These are phyloP conservation scores for Microtus ochrogaster DNA, from an alignment of 2,113 vertebrate genomes.

Conservation along the genomic window DNA sequence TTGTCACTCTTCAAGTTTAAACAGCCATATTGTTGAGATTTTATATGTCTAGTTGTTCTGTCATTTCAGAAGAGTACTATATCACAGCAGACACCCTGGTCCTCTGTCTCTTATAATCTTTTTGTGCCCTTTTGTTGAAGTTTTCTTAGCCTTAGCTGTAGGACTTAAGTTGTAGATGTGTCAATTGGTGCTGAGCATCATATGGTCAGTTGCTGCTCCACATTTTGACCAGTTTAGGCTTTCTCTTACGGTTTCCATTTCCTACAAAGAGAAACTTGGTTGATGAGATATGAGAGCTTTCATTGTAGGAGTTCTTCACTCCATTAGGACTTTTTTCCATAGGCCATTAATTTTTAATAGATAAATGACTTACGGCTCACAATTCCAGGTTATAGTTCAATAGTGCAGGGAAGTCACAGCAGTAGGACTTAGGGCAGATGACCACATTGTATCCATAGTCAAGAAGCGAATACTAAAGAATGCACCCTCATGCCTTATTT, in stretches of 20 bases:
- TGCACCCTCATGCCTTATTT: background rate
- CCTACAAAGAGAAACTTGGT: background rate
- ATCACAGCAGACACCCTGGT: background rate
- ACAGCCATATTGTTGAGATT: background rate
- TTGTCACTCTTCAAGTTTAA: background rate
- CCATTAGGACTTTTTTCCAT: background rate
- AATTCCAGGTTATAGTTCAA: background rate
- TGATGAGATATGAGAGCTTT: background rate
- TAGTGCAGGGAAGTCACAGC: background rate
- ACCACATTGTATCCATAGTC: background rate
- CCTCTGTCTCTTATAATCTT: background rate
- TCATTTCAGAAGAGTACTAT: background rate
- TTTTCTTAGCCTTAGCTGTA: background rate
- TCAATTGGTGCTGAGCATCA: background rate
- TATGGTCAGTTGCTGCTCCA: background rate
- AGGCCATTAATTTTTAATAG: background rate
- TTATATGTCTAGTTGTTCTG: background rate
- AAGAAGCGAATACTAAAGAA: background rate
- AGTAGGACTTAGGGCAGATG: too few relatives aligned
- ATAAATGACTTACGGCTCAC: background rate
- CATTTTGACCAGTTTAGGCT: background rate
- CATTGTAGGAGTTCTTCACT: background rate
- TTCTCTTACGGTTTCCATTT: background rate
- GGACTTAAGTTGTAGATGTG: background rate
- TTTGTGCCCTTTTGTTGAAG: background rate